Conservation (phyloP, 2,797 vertebrate genomes). For the Anabas testudineus region DNA sequence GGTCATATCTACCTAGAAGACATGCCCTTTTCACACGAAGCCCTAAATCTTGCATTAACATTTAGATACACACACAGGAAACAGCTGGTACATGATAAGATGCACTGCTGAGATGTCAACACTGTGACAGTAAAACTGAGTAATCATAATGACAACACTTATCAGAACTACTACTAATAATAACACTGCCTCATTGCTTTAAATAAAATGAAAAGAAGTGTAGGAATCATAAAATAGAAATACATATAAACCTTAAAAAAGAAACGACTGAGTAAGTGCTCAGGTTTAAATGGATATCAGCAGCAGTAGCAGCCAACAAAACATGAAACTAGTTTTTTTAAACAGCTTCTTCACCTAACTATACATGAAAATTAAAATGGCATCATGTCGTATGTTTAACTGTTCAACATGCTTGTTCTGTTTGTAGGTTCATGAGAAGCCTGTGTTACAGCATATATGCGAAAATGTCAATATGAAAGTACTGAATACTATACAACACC, state of each 20-base stretch:
- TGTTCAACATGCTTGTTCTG: too few species aligned
- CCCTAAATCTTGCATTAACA: background rate
- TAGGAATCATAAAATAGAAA: background rate
- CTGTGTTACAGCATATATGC: too few species aligned
- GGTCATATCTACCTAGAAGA: slow-evolving; percentile 5
- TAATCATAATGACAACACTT: background rate
- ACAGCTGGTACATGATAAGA: slow-evolving; percentile 48
- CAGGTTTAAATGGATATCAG: background rate
- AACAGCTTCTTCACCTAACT: too few species aligned
- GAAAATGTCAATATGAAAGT: too few species aligned
- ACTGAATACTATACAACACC: too few species aligned
- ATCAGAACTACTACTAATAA: background rate
- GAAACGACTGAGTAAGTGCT: background rate
- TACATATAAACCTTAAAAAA: background rate
- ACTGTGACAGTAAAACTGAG: slow-evolving; percentile 37
- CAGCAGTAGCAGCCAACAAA: too few species aligned
- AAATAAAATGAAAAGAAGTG: background rate
- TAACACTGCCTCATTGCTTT: background rate
- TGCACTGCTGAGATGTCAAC: slow-evolving; percentile 2
- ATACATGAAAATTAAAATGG: too few species aligned
- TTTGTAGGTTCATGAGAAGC: too few species aligned
- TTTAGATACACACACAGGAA: slow-evolving; percentile 41
- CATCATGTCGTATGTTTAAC: too few species aligned
- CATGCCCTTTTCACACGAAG: background rate
- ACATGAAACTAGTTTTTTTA: too few species aligned